A percentile compares a stretch with the other conserved stretches of the same genome.
phyloP scores from a whole-genome alignment of 92 coral and sea anemone genomes.

The Montipora capitata region DNA sequence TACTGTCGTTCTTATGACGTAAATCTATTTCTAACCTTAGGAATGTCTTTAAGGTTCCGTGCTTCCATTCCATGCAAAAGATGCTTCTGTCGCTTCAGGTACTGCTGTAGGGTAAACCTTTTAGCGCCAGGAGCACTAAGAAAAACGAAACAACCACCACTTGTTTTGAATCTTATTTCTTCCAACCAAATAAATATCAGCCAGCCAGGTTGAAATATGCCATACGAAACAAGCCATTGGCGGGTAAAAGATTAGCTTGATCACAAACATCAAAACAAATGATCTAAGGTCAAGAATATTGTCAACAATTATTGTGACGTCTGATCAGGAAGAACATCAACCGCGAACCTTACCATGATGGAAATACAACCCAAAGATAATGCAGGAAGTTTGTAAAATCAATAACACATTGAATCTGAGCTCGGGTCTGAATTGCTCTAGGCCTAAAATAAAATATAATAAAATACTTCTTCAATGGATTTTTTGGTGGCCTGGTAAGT shows the following conservation, averaged over 20 bases:
- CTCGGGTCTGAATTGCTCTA: slow-evolving; percentile 96
- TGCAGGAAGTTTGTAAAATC: slow-evolving; percentile 88
- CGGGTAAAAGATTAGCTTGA: too few species aligned
- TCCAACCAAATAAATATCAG: not conserved
- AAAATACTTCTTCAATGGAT: not conserved
- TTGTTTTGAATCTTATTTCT: not conserved
- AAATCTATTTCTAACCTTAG: slow-evolving; percentile 68
- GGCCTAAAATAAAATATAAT: slow-evolving; percentile 65
- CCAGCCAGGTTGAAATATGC: too few species aligned
- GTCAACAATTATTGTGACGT: too few species aligned
- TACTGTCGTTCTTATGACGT: not conserved
- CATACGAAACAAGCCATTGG: too few species aligned
- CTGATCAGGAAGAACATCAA: too few species aligned
- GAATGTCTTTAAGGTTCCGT: slow-evolving; percentile 83
- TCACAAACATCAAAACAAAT: too few species aligned
- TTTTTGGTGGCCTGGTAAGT: too few species aligned
- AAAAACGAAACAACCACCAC: not conserved
- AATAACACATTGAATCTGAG: slow-evolving; percentile 95
- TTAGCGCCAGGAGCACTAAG: slow-evolving; percentile 83
- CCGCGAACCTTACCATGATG: slow-evolving; percentile 65
- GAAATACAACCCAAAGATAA: slow-evolving; percentile 90
- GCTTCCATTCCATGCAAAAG: slow-evolving; percentile 95
- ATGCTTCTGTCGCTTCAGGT: slow-evolving; percentile 89
- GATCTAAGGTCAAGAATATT: too few species aligned
- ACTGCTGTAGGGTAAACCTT: slow-evolving; percentile 83